Conservation (phyloP, 2,888 invertebrate species). For the Lithodes maja region DNA sequence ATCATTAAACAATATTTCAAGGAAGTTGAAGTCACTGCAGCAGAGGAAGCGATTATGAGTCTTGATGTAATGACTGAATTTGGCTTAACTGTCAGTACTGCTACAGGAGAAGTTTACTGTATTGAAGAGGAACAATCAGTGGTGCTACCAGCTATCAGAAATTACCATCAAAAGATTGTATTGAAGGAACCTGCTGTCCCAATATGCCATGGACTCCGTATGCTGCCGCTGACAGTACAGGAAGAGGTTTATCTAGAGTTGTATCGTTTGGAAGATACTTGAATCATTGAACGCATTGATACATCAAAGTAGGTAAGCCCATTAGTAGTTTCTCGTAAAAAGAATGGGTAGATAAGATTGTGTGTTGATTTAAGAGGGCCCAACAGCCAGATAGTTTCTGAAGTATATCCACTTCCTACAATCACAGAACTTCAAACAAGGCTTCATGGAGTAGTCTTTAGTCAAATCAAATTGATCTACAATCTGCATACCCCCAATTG, state of each 20-base stretch:
- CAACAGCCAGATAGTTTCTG: slow-evolving; percentile 7
- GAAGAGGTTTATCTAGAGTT: slow-evolving; percentile 8
- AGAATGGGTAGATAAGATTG: not conserved
- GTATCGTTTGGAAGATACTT: not conserved
- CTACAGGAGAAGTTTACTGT: too few relatives aligned
- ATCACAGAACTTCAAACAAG: not conserved
- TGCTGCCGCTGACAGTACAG: not conserved
- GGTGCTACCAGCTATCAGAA: not conserved
- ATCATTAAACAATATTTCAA: too few relatives aligned
- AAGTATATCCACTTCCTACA: slow-evolving; percentile 6
- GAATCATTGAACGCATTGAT: not conserved
- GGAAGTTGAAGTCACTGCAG: too few relatives aligned
- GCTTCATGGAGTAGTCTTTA: not conserved
- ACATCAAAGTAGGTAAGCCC: slow-evolving; percentile 8
- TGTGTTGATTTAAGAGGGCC: slow-evolving; percentile 7
- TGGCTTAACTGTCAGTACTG: too few relatives aligned
- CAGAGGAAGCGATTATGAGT: too few relatives aligned
- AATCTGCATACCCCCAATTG: slow-evolving; percentile 10
- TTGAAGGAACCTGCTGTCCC: not conserved
- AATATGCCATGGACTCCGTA: not conserved
- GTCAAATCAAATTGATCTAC: slow-evolving; percentile 14
- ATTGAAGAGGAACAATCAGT: too few relatives aligned
- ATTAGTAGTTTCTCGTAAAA: not conserved
- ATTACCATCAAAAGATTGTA: slow-evolving; percentile 10
- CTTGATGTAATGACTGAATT: too few relatives aligned